A percentile compares a stretch with the other conserved stretches of the same genome.
These are phyloP conservation scores for Harmothoe impar DNA, from an alignment of 2,888 invertebrate species.

Conservation along the genomic window DNA sequence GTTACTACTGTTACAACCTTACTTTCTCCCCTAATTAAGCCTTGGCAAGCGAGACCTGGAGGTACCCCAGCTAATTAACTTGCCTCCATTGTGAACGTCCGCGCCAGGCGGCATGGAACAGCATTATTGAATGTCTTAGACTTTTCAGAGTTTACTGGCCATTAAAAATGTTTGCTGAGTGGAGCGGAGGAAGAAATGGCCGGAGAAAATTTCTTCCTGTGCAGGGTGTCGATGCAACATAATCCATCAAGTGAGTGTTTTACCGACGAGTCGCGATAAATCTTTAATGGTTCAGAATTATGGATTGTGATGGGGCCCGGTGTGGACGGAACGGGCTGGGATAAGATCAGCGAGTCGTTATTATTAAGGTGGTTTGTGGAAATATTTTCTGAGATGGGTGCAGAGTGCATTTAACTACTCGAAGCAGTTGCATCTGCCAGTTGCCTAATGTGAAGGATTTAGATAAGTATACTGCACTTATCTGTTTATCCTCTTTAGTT, in stretches of 20 bases:
- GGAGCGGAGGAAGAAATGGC: neutral
- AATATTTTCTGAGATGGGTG: neutral
- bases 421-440: too few relatives aligned
- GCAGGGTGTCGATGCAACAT: neutral
- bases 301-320: conserved; percentile 16
- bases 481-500: too few relatives aligned
- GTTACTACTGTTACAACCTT: neutral
- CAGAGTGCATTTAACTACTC: too few relatives aligned
- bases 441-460: too few relatives aligned
- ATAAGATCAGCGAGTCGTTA: neutral
- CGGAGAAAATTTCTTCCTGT: neutral
- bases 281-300: conserved; percentile 53
- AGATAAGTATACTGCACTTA: too few relatives aligned
- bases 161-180: conserved; percentile 8
- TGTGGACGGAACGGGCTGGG: neutral
- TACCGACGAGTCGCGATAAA: neutral
- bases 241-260: conserved; percentile 51
- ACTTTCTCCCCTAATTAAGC: conserved; percentile 33
- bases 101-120: neutral
- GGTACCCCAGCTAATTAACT: conserved; percentile 37
- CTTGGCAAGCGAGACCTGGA: conserved; percentile 8
- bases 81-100: neutral
- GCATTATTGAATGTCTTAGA: conserved; percentile 37
- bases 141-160: conserved; percentile 8
- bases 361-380: neutral